Evolutionary conservation across 2,888 invertebrate species (phyloP), one percentile per base, ranked within the genome.

Genomic region (Aphrophora alni): DNA sequence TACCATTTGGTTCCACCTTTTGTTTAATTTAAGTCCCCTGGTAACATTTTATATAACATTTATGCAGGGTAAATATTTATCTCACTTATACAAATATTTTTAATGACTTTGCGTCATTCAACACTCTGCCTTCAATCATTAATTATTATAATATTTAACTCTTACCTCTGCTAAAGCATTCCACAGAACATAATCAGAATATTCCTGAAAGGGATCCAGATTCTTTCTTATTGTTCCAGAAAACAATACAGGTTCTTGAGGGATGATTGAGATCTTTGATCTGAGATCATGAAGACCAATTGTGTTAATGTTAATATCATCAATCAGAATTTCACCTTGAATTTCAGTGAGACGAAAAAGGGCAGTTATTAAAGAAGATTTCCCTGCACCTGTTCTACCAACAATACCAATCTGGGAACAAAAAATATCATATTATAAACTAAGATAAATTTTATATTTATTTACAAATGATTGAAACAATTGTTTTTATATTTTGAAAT

Each of bases 181-280:
- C 97, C 97, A 97, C 0, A 98, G 88, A 81, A 93, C 91, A 17
- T 91, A 91, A 85, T 97, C 97, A 0, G 92, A 90, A 86, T 93
- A 95, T 86, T 94, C 93, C 83, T 94, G 92, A 87, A 97, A 97
- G 0, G 97, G 97, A 89, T 97, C 97, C 81, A 98, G 90, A 89
- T 98, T 98, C 86, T 94, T 93, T 1, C 98, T 90, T 90, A 98
- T 91, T 1, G 95, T 94, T 70, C 97, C 97, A 0, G 95, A 94
- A 89, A 98, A 95, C 75, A 96, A 89, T 77, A 95, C 94, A 0
- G 95, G 95, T 87, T 95, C 95, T 88, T 96, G 94, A 0, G 95
- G 95, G 85, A 96, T 96, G 86, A 96, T 96, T 12, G 95, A 94
- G 82, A 96, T 91, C 87, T 92, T 93, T 38, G 93, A 92, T 80